Percentiles rank a stretch among this genome's conserved stretches.
Conservation (phyloP, 1,140 invertebrate species). For the Mya arenaria region DNA sequence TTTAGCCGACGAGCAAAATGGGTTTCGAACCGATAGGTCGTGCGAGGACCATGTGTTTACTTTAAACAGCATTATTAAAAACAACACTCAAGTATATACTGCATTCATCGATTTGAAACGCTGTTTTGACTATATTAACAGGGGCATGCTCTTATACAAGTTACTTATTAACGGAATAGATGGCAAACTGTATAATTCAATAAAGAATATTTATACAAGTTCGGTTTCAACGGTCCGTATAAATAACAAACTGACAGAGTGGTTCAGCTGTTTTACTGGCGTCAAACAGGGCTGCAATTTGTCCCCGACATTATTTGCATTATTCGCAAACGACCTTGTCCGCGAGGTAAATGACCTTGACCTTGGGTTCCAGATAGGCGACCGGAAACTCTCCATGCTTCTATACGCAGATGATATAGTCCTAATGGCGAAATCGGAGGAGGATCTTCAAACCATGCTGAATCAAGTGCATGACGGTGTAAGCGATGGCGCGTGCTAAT, state of each 20-base stretch:
- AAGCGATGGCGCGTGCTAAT: slow-evolving; percentile 30
- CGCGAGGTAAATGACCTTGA: slow-evolving; percentile 11
- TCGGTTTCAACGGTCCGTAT: background rate
- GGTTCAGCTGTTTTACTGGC: slow-evolving; percentile 11
- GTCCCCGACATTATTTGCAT: slow-evolving; percentile 34
- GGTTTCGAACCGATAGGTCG: slow-evolving; percentile 13
- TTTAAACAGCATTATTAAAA: slow-evolving; percentile 24
- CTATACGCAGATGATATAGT: slow-evolving; percentile 60
- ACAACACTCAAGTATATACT: background rate
- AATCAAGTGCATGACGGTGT: slow-evolving; percentile 22
- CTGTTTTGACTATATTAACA: slow-evolving; percentile 36
- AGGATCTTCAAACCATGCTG: slow-evolving; percentile 39
- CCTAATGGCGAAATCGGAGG: slow-evolving; percentile 40
- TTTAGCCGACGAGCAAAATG: slow-evolving; percentile 41
- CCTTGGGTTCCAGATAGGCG: slow-evolving; percentile 19
- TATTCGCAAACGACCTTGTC: slow-evolving; percentile 41
- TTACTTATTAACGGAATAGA: background rate
- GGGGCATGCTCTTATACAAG: slow-evolving; percentile 22
- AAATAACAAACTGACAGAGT: slow-evolving; percentile 21
- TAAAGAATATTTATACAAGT: slow-evolving; percentile 34
- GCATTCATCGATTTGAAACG: slow-evolving; percentile 31
- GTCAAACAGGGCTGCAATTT: slow-evolving; percentile 40
- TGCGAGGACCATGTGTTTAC: slow-evolving; percentile 37
- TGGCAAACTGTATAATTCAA: slow-evolving; percentile 31
- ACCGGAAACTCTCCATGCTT: slow-evolving; percentile 9